Base-by-base conservation (phyloP, 2,888 invertebrate species). In the Pocota personata region DNA sequence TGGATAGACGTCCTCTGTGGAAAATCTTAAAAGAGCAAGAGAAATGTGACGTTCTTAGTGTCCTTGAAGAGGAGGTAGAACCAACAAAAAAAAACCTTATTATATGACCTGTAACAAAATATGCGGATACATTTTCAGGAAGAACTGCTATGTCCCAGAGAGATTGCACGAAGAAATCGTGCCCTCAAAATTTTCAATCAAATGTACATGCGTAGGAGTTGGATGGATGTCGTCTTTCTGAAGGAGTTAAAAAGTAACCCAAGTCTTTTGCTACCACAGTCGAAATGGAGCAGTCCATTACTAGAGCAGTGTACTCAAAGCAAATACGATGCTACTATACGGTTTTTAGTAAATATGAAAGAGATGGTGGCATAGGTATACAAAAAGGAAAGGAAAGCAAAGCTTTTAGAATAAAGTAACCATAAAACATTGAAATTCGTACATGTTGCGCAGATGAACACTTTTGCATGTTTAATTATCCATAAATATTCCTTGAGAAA, bases 41-140 rank as follows among this genome's bases (percentile, higher is more conserved):
- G 7, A 73, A 83, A 21, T 88, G 88, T 30, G 88, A 88, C 66
- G 80, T 83, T 14, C 32, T 87, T 7, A 88, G 88, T 50, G 46
- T 83, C 8, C 60, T 84, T 0, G 78, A 80, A 62, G 62, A 75
- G 19, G 66, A 87, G 80, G 88, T 87, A 32, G n/a, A n/a, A n/a
- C n/a, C n/a, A n/a, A n/a, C n/a, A n/a, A n/a, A n/a, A n/a, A n/a
- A n/a, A n/a, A n/a, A n/a, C n/a, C n/a, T n/a, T n/a, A n/a, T n/a
- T n/a, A n/a, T n/a, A n/a, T n/a, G n/a, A n/a, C n/a, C n/a, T n/a
- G n/a, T n/a, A n/a, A n/a, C n/a, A n/a, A n/a, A n/a, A n/a, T n/a
- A n/a, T n/a, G n/a, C n/a, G n/a, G n/a, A n/a, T n/a, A n/a, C n/a
- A n/a, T n/a, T 77, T 76, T 0, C 52, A 84, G 84, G 57, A 80